Base-by-base conservation (phyloP, 1,140 invertebrate species). In the Drosophila persimilis region DNA sequence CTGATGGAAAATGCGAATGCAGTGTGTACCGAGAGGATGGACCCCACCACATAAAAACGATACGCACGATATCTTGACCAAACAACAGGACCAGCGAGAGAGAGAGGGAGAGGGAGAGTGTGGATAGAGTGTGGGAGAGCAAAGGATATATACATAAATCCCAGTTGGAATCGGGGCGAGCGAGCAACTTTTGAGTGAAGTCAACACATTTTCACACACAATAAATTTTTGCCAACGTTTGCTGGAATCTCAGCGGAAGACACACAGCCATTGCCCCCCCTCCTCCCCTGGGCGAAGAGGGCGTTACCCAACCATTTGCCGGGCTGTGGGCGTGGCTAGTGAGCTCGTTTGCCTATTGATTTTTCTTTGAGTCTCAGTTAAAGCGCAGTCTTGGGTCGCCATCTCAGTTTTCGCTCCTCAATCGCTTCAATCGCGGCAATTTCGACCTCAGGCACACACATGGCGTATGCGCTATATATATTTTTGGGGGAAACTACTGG, bases 161-260 rank as follows among this genome's bases (percentile, higher is more conserved):
- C 78, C 70, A 80, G 76, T 83, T 85, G 80, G 80, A 76, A 84
- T 57, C 67, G 39, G 73, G 58, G 26, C 51, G 24, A 58, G 70
- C 45, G 52, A 59, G 29, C 58, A 86, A 86, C 83, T 86, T 86
- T 86, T 86, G 81, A 86, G 77, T 88, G 81, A 88, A 86, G 74
- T 77, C 81, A 86, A 86, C 81, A 86, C 83, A 86, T 88, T 86
- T 86, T 83, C 81, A 86, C 81, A 86, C 81, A 88, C 81, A 86
- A 86, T 86, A 88, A 86, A 86, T 86, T 86, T 88, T 88, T 86
- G 81, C 78, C 48, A 78, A 58, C 78, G 78, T 75, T 63, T 50
- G 83, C 83, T 66, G 54, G 71, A 86, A 77, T 60, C 56, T 57
- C 56, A 53, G 17, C 43, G 58, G 56, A 58, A 53, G 48, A 48